Conservation (phyloP, 2,888 invertebrate genomes). For the Eurois occulta region DNA sequence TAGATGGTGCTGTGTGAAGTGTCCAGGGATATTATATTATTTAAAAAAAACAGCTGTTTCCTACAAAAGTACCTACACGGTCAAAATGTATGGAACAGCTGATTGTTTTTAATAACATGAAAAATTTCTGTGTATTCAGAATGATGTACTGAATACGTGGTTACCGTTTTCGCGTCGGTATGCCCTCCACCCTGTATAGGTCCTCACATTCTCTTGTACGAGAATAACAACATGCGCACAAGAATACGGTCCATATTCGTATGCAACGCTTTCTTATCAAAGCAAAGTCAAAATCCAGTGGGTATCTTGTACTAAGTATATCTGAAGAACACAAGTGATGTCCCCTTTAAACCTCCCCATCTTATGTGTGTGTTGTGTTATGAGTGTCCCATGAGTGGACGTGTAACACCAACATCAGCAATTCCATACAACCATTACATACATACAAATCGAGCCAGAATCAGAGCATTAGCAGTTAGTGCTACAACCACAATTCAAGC, state of each 20-base stretch:
- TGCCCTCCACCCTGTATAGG: too few species aligned
- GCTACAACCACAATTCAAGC: constrained; percentile 2
- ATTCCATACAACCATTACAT: constrained; percentile 42
- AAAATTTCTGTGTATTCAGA: too few species aligned
- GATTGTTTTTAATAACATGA: too few species aligned
- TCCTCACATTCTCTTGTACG: neutral
- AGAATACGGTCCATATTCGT: neutral
- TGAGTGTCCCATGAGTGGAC: neutral
- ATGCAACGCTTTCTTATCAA: neutral
- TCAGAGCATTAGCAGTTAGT: constrained; percentile 39
- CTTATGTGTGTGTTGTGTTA: too few species aligned
- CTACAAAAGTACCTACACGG: too few species aligned
- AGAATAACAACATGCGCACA: neutral
- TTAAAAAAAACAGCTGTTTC: too few species aligned
- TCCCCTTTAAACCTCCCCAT: neutral
- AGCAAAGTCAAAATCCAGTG: neutral
- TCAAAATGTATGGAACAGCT: too few species aligned
- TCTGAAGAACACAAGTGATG: neutral
- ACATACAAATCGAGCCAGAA: constrained; percentile 49
- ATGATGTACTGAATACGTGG: too few species aligned
- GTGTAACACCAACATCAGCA: constrained; percentile 10
- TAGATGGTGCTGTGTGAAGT: too few species aligned
- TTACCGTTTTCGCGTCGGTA: too few species aligned
- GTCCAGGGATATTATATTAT: too few species aligned
- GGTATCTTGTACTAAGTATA: too few species aligned